Base-by-base conservation (phyloP, 2,888 invertebrate species). In the Coenonympha glycerion region DNA sequence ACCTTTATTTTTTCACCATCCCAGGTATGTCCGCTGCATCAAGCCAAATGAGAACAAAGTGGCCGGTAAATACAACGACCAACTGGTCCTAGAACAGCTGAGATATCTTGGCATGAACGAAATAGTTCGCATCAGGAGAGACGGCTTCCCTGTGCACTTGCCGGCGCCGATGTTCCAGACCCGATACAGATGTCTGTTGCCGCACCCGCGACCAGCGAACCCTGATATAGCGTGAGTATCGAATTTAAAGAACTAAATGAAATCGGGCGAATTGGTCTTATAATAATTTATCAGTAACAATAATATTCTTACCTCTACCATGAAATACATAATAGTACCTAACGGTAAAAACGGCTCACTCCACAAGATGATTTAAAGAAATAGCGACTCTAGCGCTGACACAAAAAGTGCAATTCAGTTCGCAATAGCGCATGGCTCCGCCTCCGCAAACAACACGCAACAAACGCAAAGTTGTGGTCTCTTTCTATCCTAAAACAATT, bases 81-180 rank as follows among this genome's bases (percentile, higher is more conserved):
- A 91, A 48, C 85, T 96, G 51, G 96, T 97, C 1, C 82, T 95
- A 61, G 95, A 96, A 68, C 97, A 97, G 78, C 86, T 97, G 42
- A 92, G 92, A 66, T 97, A 97, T 84, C 89, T 97, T 55, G 97
- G 96, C 54, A 96, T 97, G 95, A 88, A 96, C 73, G 96, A 97
- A 76, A 96, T 97, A 60, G 96, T 97, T 63, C 89, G 95, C 56
- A 97, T 97, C 58, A 88, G 96, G 3, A 92, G 95, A 65, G 96
- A 96, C 75, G 96, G 96, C 3, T 97, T 92, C 79, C 96, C 96
- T 0, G 91, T 96, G 59, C 96, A 97, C 69, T 89, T 95, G 79
- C 89, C 91, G 19, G 92, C 94, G 68, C 89, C 90, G 47, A 92
- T 93, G 61, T 96, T 96, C 76, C 87, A 92, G 21, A 81, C 89